Evolutionary conservation across 2,888 invertebrate genomes (phyloP).

Genomic region (Scaptomyza tumidula): DNA sequence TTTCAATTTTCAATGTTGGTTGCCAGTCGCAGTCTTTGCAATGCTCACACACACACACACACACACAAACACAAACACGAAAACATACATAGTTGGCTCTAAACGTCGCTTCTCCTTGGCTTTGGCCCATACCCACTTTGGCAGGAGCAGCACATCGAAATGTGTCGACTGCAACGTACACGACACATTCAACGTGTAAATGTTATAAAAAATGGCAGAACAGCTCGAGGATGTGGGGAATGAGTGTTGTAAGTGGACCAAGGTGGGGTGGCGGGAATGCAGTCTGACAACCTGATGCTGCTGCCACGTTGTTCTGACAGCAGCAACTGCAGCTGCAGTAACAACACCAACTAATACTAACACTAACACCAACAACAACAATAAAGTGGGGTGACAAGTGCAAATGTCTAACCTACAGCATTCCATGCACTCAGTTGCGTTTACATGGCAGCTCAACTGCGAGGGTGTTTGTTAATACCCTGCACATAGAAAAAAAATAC

Average conservation of each 20-base stretch:
- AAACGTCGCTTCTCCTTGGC: slow-evolving; percentile 26
- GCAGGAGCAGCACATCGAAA: slow-evolving; percentile 30
- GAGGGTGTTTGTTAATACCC: slow-evolving; percentile 39
- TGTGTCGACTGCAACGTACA: slow-evolving; percentile 47
- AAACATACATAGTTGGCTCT: slow-evolving; percentile 19
- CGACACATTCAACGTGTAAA: slow-evolving; percentile 64
- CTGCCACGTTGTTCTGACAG: slow-evolving; percentile 42
- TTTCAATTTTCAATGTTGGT: slow-evolving; percentile 32
- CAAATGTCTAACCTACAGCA: slow-evolving; percentile 57
- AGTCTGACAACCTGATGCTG: slow-evolving; percentile 35
- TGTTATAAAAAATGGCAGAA: slow-evolving; percentile 63
- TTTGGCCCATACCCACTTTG: not conserved
- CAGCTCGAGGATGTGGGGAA: not conserved
- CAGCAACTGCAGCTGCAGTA: slow-evolving; percentile 27
- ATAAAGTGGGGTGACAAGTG: slow-evolving; percentile 53
- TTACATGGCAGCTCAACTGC: slow-evolving; percentile 46
- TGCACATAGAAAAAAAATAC: not conserved
- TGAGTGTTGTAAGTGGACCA: not conserved
- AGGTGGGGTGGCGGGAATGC: not conserved
- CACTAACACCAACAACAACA: slow-evolving; percentile 39
- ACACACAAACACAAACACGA: not conserved
- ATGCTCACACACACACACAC: not conserved
- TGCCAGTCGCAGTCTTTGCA: slow-evolving; percentile 14
- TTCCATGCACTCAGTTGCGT: slow-evolving; percentile 52
- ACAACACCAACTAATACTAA: slow-evolving; percentile 18